Evolutionary conservation across 1,140 invertebrate species (phyloP).

Genomic region (Camponotus pennsylvanicus): DNA sequence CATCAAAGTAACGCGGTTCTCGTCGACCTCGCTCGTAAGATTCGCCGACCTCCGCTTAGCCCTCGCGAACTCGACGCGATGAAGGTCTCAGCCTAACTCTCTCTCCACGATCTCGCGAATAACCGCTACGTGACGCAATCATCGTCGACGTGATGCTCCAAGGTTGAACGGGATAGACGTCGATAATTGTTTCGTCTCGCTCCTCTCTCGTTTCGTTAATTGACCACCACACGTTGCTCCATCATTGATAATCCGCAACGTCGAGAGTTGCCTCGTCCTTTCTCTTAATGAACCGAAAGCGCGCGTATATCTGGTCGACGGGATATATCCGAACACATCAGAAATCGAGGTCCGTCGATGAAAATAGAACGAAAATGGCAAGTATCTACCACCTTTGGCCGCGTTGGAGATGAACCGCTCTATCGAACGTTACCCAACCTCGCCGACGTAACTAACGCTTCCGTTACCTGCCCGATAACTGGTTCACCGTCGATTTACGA

Average conservation of each 20-base stretch:
- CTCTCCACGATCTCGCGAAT: slow-evolving; percentile 14
- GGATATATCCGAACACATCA: slow-evolving; percentile 62
- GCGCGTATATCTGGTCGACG: slow-evolving; percentile 25
- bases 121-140: slow-evolving; percentile 32
- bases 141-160: slow-evolving; percentile 33
- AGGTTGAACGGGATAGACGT: slow-evolving; percentile 8
- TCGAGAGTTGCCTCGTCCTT: slow-evolving; percentile 23
- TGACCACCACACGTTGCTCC: background rate
- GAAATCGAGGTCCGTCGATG: slow-evolving; percentile 60
- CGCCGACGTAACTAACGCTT: slow-evolving; percentile 73
- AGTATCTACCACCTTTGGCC: slow-evolving; percentile 54
- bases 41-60: slow-evolving; percentile 68
- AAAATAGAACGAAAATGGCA: slow-evolving; percentile 73
- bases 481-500: slow-evolving; percentile 76
- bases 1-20: slow-evolving; percentile 74
- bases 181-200: slow-evolving; percentile 21
- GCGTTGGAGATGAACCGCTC: slow-evolving; percentile 35
- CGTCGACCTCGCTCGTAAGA: slow-evolving; percentile 60
- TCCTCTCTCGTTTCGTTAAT: slow-evolving; percentile 35
- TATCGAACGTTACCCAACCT: slow-evolving; percentile 61
- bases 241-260: slow-evolving; percentile 30
- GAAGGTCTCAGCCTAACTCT: slow-evolving; percentile 34
- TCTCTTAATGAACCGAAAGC: slow-evolving; percentile 49
- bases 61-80: slow-evolving; percentile 30
- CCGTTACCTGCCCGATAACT: slow-evolving; percentile 69